Evolutionary conservation across 1,140 invertebrate genomes (phyloP), one percentile per base, ranked within the genome.

Genomic region (Oedothorax gibbosus): DNA sequence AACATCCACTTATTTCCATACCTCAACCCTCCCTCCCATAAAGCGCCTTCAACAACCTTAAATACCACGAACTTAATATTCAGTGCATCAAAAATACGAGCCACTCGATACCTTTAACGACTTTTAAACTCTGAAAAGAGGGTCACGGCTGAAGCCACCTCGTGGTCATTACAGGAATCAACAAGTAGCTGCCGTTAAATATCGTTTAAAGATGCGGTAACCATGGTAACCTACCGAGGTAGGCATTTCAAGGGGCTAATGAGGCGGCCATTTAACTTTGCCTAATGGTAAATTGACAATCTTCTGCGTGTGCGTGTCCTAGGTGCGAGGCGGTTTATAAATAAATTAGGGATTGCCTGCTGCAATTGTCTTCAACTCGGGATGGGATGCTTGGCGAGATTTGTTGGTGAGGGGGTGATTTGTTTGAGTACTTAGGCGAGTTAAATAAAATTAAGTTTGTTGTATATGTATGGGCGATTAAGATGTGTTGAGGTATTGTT

Each of bases 271-370:
- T 82, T 82, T 82, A 82, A 82, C 80, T 79, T 72, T 60, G 80
- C 80, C 80, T 82, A 82, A 82, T 82, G 80, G 80, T 73, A 82
- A 82, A 82, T 82, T 82, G 80, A 82, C 80, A 82, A 73, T 57
- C 80, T 81, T 20, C 75, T 51, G 60, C 53, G 54, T 49, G 14
- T 66, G 78, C 78, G 78, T 81, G 78, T 65, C 20, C 35, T 60
- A 81, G 78, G 78, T 82, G 80, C 49, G 68, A 64, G 64, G 49
- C 50, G 8, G 49, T 10, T 53, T 57, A 82, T 82, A 82, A 82
- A 82, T 82, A 82, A 82, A 82, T 82, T 82, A 82, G 80, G 9
- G 49, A 35, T 35, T 35, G 35, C 35, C 35, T 35, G 35, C 35
- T 35, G 35, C 35, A 35, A 35, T 35, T 35, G 35, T 35, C 35